Evolutionary conservation across 2,888 invertebrate species (phyloP).

Genomic region (Coremacera marginata): DNA sequence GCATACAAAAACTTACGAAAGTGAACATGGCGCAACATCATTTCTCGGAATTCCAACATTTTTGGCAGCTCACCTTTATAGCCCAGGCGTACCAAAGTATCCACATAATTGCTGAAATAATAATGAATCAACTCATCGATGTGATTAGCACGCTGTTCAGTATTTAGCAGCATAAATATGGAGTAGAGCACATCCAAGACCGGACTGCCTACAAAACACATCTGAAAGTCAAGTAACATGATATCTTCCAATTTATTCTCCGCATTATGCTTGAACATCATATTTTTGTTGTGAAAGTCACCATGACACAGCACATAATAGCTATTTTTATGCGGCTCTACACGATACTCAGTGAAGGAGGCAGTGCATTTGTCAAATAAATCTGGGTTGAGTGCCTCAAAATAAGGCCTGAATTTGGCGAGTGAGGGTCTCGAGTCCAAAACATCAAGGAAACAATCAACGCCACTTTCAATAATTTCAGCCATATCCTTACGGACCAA

Average conservation of each 20-base stretch:
- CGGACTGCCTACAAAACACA: slow-evolving; percentile 52
- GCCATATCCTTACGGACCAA: not conserved
- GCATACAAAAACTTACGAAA: slow-evolving; percentile 46
- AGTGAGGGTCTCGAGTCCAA: slow-evolving; percentile 44
- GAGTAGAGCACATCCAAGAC: slow-evolving; percentile 53
- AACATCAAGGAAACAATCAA: slow-evolving; percentile 44
- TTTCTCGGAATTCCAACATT: slow-evolving; percentile 46
- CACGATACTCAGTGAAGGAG: slow-evolving; percentile 48
- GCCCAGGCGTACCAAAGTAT: slow-evolving; percentile 50
- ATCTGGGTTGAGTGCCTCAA: slow-evolving; percentile 45
- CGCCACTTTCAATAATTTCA: not conserved
- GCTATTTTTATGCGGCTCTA: slow-evolving; percentile 41
- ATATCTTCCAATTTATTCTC: slow-evolving; percentile 47
- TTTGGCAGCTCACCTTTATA: slow-evolving; percentile 51
- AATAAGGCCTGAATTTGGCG: slow-evolving; percentile 48
- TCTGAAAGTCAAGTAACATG: slow-evolving; percentile 58
- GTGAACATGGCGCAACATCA: slow-evolving; percentile 47
- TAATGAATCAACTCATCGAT: slow-evolving; percentile 52
- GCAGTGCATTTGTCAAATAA: slow-evolving; percentile 36
- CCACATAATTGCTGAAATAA: slow-evolving; percentile 52
- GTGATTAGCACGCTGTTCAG: slow-evolving; percentile 46
- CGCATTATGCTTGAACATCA: slow-evolving; percentile 53
- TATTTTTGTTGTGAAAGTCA: slow-evolving; percentile 56
- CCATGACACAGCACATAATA: slow-evolving; percentile 58
- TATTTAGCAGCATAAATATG: slow-evolving; percentile 51